Evolutionary conservation across 2,797 vertebrate genomes (phyloP).

Genomic region (Triplophysa yarkandensis): DNA sequence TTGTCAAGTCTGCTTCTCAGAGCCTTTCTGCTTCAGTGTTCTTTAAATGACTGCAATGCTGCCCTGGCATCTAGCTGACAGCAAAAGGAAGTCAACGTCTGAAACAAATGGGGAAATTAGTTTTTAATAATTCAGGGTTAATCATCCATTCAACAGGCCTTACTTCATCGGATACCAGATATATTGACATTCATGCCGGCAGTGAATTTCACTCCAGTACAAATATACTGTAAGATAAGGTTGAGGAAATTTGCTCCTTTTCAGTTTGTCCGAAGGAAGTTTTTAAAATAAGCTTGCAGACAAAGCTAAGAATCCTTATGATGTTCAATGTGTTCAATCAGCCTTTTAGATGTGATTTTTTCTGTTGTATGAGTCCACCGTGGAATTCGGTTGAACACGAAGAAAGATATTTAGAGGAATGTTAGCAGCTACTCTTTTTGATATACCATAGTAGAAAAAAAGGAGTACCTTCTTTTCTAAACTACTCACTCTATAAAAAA

Average conservation of each 20-base stretch:
- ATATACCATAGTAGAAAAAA: too few relatives aligned
- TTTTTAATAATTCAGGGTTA: constrained; percentile 62
- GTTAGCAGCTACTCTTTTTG: too few relatives aligned
- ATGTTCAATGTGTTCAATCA: constrained; percentile 7
- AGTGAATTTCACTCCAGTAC: constrained; percentile 56
- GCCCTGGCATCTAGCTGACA: constrained; percentile 38
- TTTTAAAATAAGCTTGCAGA: not conserved
- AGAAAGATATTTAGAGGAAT: too few relatives aligned
- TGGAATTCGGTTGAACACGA: too few relatives aligned
- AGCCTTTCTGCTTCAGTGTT: constrained; percentile 30
- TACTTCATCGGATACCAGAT: constrained; percentile 48
- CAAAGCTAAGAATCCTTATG: constrained; percentile 15
- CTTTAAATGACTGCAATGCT: constrained; percentile 33
- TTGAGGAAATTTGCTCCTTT: constrained; percentile 11
- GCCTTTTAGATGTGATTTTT: not conserved
- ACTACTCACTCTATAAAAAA: too few relatives aligned
- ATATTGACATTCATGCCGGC: constrained; percentile 51
- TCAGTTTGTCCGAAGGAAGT: constrained; percentile 5
- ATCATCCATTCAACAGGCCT: constrained; percentile 63
- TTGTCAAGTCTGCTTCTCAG: constrained; percentile 31
- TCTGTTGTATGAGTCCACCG: not conserved
- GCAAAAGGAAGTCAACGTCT: constrained; percentile 49
- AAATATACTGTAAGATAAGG: constrained; percentile 2
- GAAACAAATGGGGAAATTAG: constrained; percentile 57
- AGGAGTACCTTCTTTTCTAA: too few relatives aligned